Conservation (phyloP, 2,888 invertebrate species). For the Tipula confusa region DNA sequence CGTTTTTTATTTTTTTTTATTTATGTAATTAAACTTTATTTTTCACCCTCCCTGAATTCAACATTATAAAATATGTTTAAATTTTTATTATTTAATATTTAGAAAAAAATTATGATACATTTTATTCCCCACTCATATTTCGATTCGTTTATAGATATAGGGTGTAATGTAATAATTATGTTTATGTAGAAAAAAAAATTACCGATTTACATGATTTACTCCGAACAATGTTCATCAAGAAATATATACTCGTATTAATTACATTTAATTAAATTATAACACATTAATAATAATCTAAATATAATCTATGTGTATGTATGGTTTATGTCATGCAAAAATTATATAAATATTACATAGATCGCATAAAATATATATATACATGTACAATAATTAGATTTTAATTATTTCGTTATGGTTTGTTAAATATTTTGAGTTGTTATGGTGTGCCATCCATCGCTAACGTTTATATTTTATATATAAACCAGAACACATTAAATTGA, state of each 20-base stretch:
- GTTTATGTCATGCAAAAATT: neutral
- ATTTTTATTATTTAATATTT: neutral
- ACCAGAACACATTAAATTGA: constrained; percentile 9
- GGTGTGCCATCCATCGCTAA: neutral
- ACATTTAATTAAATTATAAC: neutral
- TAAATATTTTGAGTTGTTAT: neutral
- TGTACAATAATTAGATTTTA: neutral
- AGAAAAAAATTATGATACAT: neutral
- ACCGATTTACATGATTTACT: neutral
- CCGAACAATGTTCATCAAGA: neutral
- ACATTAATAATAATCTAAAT: neutral
- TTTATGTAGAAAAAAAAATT: too few relatives aligned
- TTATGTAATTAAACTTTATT: neutral
- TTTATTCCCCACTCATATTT: neutral
- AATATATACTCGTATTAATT: neutral
- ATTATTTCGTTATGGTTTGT: constrained; percentile 25
- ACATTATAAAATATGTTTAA: neutral
- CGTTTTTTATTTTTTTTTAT: too few relatives aligned
- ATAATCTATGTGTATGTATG: neutral
- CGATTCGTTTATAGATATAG: neutral
- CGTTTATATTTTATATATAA: too few relatives aligned
- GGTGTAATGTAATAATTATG: neutral
- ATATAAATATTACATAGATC: neutral
- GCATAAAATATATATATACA: neutral
- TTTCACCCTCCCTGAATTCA: neutral